Base-by-base conservation (phyloP, 2,113 vertebrate genomes). In the Parus major region DNA sequence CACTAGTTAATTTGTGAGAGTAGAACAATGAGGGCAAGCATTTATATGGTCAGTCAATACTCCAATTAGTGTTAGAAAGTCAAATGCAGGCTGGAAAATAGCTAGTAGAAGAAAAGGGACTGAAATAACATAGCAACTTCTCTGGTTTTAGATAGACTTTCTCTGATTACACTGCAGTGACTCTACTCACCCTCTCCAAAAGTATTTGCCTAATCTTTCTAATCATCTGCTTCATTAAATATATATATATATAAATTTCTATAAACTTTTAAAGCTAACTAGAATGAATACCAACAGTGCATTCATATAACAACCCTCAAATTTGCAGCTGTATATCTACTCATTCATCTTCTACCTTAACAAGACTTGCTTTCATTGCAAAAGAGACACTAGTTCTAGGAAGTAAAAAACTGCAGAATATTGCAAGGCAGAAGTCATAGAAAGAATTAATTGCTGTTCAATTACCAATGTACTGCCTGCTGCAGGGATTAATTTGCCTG, bases 1-100 rank as follows among this genome's bases (percentile, higher is more conserved):
- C 39, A 80, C 87, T 93, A 68, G 71, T 95, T 98, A 97, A 97
- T 97, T 98, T 97, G 76, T 93, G 96, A 90, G 86, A 83, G 78
- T 82, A 61, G 72, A 92, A 96, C 94, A 95, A 89, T 42, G 68
- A 95, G 91, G 77, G 63, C 73, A 94, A 97, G 88, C 69, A 88
- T 96, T 94, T 82, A 92, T 95, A 95, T 80, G 90, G 66, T 89
- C 68, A 87, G 97, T 97, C 95, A 96, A 92, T 95, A 94, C 73
- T 94, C 90, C 69, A 94, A 97, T 96, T 96, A 97, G 78, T 94
- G 93, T 86, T 95, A 82, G 71, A 95, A 97, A 95, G 88, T 95
- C 84, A 93, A 95, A 92, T 82, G 18, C 65, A n/a, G 73, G 8
- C 75, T 91, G 68, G 25, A 81, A 92, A 95, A 95, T 63, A 82